Conservation (phyloP, 2,113 vertebrate species). For the Mungos mungo region DNA sequence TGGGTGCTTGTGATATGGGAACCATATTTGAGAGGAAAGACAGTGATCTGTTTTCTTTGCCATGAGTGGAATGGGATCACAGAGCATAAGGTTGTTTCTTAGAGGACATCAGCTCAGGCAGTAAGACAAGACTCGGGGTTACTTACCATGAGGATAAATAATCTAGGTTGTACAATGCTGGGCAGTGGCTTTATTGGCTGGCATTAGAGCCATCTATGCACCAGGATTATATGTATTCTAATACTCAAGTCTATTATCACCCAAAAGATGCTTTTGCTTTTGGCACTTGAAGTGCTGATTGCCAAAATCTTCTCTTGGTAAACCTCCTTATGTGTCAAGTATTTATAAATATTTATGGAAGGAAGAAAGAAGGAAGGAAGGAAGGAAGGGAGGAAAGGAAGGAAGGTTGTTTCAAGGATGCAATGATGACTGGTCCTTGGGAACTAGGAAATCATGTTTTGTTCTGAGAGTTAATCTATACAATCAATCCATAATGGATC, state of each 20-base stretch:
- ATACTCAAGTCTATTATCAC: constrained; percentile 37
- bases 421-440: background rate
- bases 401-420: background rate
- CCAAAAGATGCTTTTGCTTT: constrained; percentile 54
- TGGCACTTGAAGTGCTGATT: background rate
- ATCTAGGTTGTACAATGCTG: background rate
- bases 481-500: constrained; percentile 40
- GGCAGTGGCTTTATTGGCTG: background rate
- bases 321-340: constrained; percentile 34
- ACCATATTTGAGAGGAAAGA: background rate
- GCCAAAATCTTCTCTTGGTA: constrained; percentile 6
- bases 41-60: background rate
- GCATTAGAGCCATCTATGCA: background rate
- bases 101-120: constrained; percentile 10
- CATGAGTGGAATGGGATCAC: background rate
- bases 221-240: background rate
- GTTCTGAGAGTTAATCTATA: constrained; percentile 41
- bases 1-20: background rate
- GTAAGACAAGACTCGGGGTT: background rate
- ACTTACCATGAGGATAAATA: background rate
- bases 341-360: constrained; percentile 57
- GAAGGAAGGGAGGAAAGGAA: background rate
- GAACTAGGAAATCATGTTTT: constrained; percentile 44
- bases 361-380: background rate
- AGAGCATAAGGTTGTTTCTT: background rate